These are phyloP conservation scores for Spodoptera litura DNA, from an alignment of 1,140 invertebrate genomes.

Conservation along the genomic window DNA sequence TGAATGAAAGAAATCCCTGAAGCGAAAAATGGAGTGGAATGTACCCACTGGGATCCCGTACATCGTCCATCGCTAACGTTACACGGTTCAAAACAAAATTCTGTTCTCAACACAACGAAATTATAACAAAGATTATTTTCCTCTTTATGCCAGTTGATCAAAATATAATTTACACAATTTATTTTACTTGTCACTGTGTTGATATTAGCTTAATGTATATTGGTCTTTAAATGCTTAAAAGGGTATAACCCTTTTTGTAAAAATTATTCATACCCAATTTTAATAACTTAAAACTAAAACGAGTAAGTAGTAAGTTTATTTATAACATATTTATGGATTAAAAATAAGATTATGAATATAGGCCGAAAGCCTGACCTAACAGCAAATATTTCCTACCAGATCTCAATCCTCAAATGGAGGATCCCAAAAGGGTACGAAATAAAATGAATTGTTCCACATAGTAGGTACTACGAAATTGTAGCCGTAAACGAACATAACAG, in stretches of 20 bases:
- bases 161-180: too few species aligned
- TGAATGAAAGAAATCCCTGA: slow-evolving; percentile 66
- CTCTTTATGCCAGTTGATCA: neutral
- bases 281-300: too few species aligned
- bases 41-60: slow-evolving; percentile 21
- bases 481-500: slow-evolving; percentile 63
- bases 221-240: too few species aligned
- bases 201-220: too few species aligned
- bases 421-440: slow-evolving; percentile 53
- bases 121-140: neutral
- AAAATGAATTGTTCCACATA: slow-evolving; percentile 72
- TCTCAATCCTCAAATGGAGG: neutral
- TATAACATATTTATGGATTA: too few species aligned
- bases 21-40: slow-evolving; percentile 58
- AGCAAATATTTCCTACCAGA: slow-evolving; percentile 5
- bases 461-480: slow-evolving; percentile 66
- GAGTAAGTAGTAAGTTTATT: too few species aligned
- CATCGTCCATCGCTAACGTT: slow-evolving; percentile 20
- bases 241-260: too few species aligned
- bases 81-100: slow-evolving; percentile 6
- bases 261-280: too few species aligned
- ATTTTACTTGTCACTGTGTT: too few species aligned
- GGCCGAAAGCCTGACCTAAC: neutral
- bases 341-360: too few species aligned
- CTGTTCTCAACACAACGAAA: neutral